Conservation (phyloP, 2,113 vertebrate species). For the Spea multiplicata region DNA sequence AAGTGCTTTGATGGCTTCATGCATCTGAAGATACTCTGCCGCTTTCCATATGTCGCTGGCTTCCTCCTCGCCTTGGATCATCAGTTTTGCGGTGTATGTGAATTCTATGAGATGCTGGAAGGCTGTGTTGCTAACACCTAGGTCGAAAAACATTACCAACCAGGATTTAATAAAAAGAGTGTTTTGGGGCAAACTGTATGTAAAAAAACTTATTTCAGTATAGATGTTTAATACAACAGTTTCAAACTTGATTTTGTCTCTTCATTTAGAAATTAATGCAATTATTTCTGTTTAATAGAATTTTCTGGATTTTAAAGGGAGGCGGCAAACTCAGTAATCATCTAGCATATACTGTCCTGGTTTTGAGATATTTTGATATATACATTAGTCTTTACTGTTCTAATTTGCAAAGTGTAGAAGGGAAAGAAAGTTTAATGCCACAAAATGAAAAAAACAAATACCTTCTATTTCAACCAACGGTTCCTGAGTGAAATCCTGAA, state of each 20-base stretch:
- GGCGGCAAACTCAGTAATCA: too few species aligned
- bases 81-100: slow-evolving; percentile 91
- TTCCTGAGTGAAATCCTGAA: slow-evolving; percentile 95
- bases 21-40: slow-evolving; percentile 96
- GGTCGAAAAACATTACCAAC: slow-evolving; percentile 2
- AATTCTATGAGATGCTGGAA: slow-evolving; percentile 96
- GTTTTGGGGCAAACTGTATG: slow-evolving; percentile 23
- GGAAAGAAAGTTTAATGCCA: background rate
- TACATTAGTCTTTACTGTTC: too few species aligned
- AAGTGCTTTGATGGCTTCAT: slow-evolving; percentile 96
- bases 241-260: too few species aligned
- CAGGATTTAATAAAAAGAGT: slow-evolving; percentile 6
- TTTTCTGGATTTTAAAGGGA: too few species aligned
- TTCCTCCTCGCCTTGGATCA: slow-evolving; percentile 85
- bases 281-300: too few species aligned
- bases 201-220: background rate
- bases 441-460: slow-evolving; percentile 54
- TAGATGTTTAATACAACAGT: too few species aligned
- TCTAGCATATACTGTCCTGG: too few species aligned
- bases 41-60: slow-evolving; percentile 95
- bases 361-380: too few species aligned
- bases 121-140: slow-evolving; percentile 94
- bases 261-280: too few species aligned
- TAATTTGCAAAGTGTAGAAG: too few species aligned
- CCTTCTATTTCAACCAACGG: slow-evolving; percentile 98